Percentiles rank a stretch among this genome's conserved stretches.
Conservation (phyloP, 2,113 vertebrate species). For the Shinisaurus crocodilurus region DNA sequence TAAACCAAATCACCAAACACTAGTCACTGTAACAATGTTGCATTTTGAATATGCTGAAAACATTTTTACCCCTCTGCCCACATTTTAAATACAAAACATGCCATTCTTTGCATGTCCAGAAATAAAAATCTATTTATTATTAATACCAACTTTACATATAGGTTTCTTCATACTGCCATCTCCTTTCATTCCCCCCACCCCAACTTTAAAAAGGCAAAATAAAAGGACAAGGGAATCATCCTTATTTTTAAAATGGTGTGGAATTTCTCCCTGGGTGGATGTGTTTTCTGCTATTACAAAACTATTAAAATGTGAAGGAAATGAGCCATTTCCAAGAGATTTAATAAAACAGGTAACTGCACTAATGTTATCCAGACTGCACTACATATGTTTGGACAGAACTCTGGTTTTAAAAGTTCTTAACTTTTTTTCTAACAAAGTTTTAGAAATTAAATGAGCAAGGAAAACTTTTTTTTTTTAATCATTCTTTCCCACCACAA, state of each 20-base stretch:
- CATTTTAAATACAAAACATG: conserved; percentile 70
- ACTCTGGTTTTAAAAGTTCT: conserved; percentile 53
- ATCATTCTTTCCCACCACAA: conserved; percentile 63
- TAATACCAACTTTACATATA: conserved; percentile 71
- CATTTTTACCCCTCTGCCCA: background rate
- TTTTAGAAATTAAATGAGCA: conserved; percentile 72
- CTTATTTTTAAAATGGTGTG: background rate
- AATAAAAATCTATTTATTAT: conserved; percentile 73
- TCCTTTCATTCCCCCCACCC: conserved; percentile 29
- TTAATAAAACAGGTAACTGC: conserved; percentile 63
- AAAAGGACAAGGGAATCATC: conserved; percentile 34
- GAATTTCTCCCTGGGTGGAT: conserved; percentile 32
- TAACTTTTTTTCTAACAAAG: conserved; percentile 53
- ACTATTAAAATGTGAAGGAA: conserved; percentile 72
- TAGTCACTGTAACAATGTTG: background rate
- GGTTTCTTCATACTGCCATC: conserved; percentile 63
- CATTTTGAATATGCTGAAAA: conserved; percentile 2
- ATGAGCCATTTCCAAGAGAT: conserved; percentile 75
- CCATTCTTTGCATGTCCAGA: conserved; percentile 67
- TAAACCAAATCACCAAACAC: background rate
- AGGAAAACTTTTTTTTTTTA: conserved; percentile 50
- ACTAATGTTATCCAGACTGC: conserved; percentile 69
- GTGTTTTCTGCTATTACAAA: conserved; percentile 67
- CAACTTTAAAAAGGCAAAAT: conserved; percentile 54
- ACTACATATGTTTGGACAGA: conserved; percentile 65